Evolutionary conservation across 2,797 vertebrate species (phyloP).

Genomic region (Hozukius guyotensis): DNA sequence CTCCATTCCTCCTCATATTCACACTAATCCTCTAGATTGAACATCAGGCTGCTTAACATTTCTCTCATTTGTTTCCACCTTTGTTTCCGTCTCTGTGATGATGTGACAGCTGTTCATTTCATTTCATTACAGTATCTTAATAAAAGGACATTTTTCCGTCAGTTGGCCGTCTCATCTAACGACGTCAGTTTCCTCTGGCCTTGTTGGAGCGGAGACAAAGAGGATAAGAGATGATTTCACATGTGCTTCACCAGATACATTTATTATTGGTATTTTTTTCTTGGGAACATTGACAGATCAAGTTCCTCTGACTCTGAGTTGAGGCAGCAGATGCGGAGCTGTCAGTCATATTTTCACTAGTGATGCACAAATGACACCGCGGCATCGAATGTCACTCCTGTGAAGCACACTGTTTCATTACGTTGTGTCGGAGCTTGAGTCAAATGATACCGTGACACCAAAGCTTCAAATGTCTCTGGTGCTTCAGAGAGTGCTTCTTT

Average conservation of each 20-base stretch:
- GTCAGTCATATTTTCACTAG: not conserved
- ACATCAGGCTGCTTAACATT: not conserved
- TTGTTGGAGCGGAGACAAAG: not conserved
- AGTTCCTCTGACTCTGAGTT: not conserved
- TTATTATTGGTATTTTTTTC: not conserved
- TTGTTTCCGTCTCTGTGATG: not conserved
- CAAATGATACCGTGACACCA: not conserved
- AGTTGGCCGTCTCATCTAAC: constrained; percentile 7
- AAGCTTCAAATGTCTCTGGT: not conserved
- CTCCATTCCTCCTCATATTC: not conserved
- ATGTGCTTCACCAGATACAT: not conserved
- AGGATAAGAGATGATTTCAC: not conserved
- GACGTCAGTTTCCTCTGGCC: not conserved
- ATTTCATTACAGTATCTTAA: not conserved
- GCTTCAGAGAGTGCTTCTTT: accelerated
- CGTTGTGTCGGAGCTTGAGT: not conserved
- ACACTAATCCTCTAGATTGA: not conserved
- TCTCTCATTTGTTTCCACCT: not conserved
- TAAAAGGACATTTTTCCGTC: not conserved
- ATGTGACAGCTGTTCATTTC: constrained; percentile 11
- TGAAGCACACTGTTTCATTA: not conserved
- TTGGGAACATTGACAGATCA: not conserved
- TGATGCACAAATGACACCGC: not conserved
- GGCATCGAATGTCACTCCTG: not conserved
- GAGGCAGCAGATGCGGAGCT: not conserved